Evolutionary conservation across 2,113 vertebrate species (phyloP).

Genomic region (Thymallus thymallus): DNA sequence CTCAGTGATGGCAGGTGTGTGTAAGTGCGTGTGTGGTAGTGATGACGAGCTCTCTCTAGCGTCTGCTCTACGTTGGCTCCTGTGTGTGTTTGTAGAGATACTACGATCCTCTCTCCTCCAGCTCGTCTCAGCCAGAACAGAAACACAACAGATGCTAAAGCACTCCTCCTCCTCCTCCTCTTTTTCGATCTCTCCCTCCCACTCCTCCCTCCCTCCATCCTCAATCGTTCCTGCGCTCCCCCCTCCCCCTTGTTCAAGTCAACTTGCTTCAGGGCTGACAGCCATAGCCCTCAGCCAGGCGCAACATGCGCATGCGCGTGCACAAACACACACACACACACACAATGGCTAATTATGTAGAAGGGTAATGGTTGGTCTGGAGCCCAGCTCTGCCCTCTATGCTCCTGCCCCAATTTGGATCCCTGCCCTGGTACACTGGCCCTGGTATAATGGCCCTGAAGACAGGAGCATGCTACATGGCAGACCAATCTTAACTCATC

Average conservation of each 20-base stretch:
- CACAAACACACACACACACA: neutral
- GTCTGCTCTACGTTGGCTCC: constrained; percentile 26
- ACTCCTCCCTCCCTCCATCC: neutral
- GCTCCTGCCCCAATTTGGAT: neutral
- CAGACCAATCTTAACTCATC: no score
- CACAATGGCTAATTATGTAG: neutral
- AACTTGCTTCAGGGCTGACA: constrained; percentile 58
- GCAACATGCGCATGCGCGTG: neutral
- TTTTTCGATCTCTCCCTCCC: constrained; percentile 28
- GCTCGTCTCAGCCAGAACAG: constrained; percentile 50
- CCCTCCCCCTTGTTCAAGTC: constrained; percentile 62
- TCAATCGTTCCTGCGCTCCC: constrained; percentile 37
- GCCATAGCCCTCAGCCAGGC: neutral
- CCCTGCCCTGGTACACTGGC: neutral
- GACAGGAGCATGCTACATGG: no score
- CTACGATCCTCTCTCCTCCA: constrained; percentile 10
- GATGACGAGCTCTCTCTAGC: constrained; percentile 13
- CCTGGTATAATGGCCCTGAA: no score
- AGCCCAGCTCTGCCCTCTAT: neutral
- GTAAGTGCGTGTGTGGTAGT: neutral
- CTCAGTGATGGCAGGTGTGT: no score
- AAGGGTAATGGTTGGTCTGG: neutral
- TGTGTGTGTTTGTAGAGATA: constrained; percentile 19
- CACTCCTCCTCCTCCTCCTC: constrained; percentile 33
- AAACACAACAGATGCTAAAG: constrained; percentile 70